A percentile compares a stretch with the other conserved stretches of the same genome.
phyloP scores from a whole-genome alignment of 2,888 invertebrate species.

The Drosophila austrosaltans region DNA sequence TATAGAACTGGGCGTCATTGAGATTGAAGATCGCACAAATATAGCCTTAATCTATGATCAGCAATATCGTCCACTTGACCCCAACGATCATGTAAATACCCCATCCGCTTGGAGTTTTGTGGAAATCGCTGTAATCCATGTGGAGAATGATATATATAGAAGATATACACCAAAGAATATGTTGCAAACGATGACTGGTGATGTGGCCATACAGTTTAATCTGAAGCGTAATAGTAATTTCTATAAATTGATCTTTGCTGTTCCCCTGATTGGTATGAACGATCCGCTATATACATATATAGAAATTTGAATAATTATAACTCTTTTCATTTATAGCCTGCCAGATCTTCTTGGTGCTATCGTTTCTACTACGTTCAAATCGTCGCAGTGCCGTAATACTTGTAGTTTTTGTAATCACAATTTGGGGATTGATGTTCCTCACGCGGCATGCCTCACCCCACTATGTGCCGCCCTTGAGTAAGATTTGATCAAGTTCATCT shows the following conservation, averaged over 20 bases:
- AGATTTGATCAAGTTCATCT: constrained; percentile 32
- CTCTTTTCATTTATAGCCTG: constrained; percentile 60
- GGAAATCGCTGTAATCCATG: constrained; percentile 60
- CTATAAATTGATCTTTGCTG: constrained; percentile 76
- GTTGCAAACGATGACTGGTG: constrained; percentile 69
- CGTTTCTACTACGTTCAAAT: constrained; percentile 77
- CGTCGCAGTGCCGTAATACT: constrained; percentile 78
- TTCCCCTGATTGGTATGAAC: constrained; percentile 76
- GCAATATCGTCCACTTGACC: constrained; percentile 52
- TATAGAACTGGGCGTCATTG: constrained; percentile 73
- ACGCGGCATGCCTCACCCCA: constrained; percentile 78
- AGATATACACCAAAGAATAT: constrained; percentile 63
- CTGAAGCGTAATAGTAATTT: constrained; percentile 78
- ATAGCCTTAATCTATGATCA: constrained; percentile 61
- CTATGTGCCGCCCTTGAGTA: constrained; percentile 80
- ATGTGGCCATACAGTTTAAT: constrained; percentile 71
- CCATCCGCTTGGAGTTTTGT: constrained; percentile 78
- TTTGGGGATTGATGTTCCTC: constrained; percentile 77
- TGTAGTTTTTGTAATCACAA: constrained; percentile 70
- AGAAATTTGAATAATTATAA: background rate
- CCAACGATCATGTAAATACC: constrained; percentile 70
- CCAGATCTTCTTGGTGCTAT: constrained; percentile 72
- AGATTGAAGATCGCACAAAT: constrained; percentile 57
- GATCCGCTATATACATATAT: too few species aligned
- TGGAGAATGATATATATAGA: constrained; percentile 54